Evolutionary conservation across 2,797 vertebrate species (phyloP), one percentile per base, ranked within the genome.

Genomic region (Micropoecilia bifurca): DNA sequence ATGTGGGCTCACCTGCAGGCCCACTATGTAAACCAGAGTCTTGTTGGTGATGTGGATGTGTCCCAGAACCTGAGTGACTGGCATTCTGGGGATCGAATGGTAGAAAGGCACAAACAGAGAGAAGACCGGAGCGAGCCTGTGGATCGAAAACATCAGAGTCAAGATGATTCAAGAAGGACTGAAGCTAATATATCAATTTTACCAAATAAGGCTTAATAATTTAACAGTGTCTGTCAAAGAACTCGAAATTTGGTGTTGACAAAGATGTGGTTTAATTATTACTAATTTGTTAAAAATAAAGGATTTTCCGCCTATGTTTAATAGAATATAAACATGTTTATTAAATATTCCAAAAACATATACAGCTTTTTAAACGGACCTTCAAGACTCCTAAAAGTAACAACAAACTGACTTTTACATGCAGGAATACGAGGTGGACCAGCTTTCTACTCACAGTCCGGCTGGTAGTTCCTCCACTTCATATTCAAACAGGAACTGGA

Each of bases 101-200:
- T 97, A 98, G 96, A 99, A 99, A 89, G 98, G 98, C 94, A 99
- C 97, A 91, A 98, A 99, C 61, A 99, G 92, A 46, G 97, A 96
- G 89, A 99, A 99, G 82, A 99, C 95, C 71, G 98, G 97, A 76
- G 96, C 96, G 84, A 99, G 91, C 80, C 98, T 99, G 94, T 77
- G 83, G 39, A 53, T 46, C 39, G 8, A 47, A 0, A 0, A 75
- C 6, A 50, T 46, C n/a, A 39, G 73, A 48, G 14, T 41, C 8
- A 41, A 41, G 33, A 13, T 43, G 1, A 43, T n/a, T 43, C 22
- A 43, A 22, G 22, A 14, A 14, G 22, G 66, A 69, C 22, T 12
- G 36, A 18, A 68, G 20, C 36, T 10, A 41, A 25, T 12, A 22
- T 25, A 18, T 28, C 41, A n/a, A 45, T 69, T 43, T 14, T 6